Base-by-base conservation (phyloP, 2,797 vertebrate species). In the Phoeniculus purpureus region DNA sequence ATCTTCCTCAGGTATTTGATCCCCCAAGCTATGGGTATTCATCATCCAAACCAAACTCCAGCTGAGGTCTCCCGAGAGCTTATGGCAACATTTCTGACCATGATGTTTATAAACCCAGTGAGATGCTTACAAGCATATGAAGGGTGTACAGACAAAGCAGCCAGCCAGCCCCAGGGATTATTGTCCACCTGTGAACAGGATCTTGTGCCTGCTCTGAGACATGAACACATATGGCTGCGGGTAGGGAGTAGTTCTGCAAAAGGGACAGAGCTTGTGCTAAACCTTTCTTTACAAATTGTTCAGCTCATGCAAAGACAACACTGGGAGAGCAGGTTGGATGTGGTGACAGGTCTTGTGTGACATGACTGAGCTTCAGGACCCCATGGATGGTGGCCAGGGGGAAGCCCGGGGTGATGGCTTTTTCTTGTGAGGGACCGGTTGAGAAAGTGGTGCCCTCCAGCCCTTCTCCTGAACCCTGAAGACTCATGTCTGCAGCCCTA, bases 191-290 rank as follows among this genome's bases (percentile, higher is more conserved):
- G 50, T 81, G 4, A 34, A 16, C 6, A 0, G 12, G 4, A 21
- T 20, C 26, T 31, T 0, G 1, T 5, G 16, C 23, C 55, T 6
- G 18, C 2, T 3, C 0, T 17, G 9, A 21, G 34, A 25, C 14
- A 1, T 3, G 3, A 52, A 6, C 37, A 31, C 34, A 1, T 4
- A 2, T 0, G 13, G 47, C 31, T 74, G 40, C 15, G 11, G 11
- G 2, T 32, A 25, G 10, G 67, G 37, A 51, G 27, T 2, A 3
- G 5, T 1, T 26, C 45, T 22, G 34, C 56, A 34, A 52, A 75
- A 6, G 2, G 27, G 22, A 65, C 1, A 2, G 52, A 70, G 40
- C 1, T 9, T 56, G 5, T 26, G 32, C 22, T 61, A 48, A 82
- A 61, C 8, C 17, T 22, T 54, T 50, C 45, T 20, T 55, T 52